These are phyloP conservation scores for Macquaria australasica DNA, from an alignment of 2,113 vertebrate genomes.

Conservation along the genomic window DNA sequence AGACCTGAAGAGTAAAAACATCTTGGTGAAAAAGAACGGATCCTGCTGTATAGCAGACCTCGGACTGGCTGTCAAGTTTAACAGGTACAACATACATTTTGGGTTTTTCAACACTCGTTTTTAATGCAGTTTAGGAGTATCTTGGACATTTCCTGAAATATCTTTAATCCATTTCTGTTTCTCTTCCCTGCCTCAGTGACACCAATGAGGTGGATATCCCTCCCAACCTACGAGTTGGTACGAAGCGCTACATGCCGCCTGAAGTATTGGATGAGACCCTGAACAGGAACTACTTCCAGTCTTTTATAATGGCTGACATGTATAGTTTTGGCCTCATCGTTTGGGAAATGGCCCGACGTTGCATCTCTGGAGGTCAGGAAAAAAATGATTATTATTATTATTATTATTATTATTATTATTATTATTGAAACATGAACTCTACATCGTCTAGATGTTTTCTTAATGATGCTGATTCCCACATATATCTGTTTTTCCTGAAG, in stretches of 20 bases:
- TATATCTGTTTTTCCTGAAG: slow-evolving; percentile 72
- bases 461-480: neutral
- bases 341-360: slow-evolving; percentile 95
- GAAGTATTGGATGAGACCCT: slow-evolving; percentile 97
- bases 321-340: slow-evolving; percentile 98
- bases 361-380: slow-evolving; percentile 93
- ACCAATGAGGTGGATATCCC: slow-evolving; percentile 98
- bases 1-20: slow-evolving; percentile 98
- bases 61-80: slow-evolving; percentile 97
- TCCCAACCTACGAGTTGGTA: slow-evolving; percentile 94
- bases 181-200: slow-evolving; percentile 83
- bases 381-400: too few relatives aligned
- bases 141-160: neutral
- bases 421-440: neutral
- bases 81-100: slow-evolving; percentile 86
- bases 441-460: neutral
- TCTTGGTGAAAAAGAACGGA: slow-evolving; percentile 97
- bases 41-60: slow-evolving; percentile 97
- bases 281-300: slow-evolving; percentile 96
- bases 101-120: neutral
- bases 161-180: neutral
- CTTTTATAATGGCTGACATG: slow-evolving; percentile 99
- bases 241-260: slow-evolving; percentile 98
- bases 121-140: neutral
- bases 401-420: too few relatives aligned